Evolutionary conservation across 1,140 invertebrate genomes (phyloP), one percentile per base, ranked within the genome.

Genomic region (Ceratina japonica): DNA sequence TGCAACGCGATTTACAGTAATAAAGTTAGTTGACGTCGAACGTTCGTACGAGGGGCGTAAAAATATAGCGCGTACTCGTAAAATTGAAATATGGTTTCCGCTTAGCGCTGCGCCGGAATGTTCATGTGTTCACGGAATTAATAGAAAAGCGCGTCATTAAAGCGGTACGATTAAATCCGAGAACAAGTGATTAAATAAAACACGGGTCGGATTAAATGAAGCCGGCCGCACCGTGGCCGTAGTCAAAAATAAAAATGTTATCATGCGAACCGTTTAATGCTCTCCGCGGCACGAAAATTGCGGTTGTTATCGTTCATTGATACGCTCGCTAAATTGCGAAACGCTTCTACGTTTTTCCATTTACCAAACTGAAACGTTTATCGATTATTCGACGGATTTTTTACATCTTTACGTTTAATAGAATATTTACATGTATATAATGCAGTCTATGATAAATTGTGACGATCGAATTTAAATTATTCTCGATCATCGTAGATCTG

Each of bases 141-240:
- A 77, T 71, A 52, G 44, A 20, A 10, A 31, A 44, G 37, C 44
- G 58, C 1, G 44, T 62, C 75, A 66, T 70, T 77, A 62, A 77
- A 77, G 10, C 44, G 22, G n/a, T 4, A 22, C 54, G 52, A 62
- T 77, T 77, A 61, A 71, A 77, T 77, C 69, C 10, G 24, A 52
- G 15, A 16, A 70, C n/a, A 15, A 20, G 22, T 51, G 66, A 77
- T 77, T 71, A 71, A 70, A 70, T 77, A 70, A 70, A 77, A 70
- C 15, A 61, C 27, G 4, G 15, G 1, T 10, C 44, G 27, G 1
- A 3, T 24, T 49, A 51, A 71, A 49, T 77, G 44, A 77, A 61
- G n/a, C 24, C 27, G n/a, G 13, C 22, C 24, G 2, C 15, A 10
- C 15, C 7, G 10, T 49, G 18, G 1, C 3, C 37, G 10, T 44